Evolutionary conservation across 1,140 invertebrate genomes (phyloP), one percentile per base, ranked within the genome.

Genomic region (Tribolium castaneum): DNA sequence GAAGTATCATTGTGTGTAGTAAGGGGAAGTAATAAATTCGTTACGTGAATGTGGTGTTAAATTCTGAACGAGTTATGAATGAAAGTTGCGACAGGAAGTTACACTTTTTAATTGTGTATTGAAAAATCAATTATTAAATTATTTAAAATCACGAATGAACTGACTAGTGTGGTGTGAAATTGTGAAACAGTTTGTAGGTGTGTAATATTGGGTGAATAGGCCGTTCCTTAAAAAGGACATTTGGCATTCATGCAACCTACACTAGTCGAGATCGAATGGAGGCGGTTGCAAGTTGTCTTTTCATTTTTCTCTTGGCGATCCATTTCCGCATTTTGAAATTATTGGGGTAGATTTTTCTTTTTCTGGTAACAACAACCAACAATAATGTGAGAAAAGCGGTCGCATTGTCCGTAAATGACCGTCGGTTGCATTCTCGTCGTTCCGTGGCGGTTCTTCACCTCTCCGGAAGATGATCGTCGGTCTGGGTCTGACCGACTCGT

Each of bases 321-420:
- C n/a, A 59, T 59, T 59, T 45, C 45, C 59, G 6, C 35, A 66
- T 66, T 35, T 34, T 30, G 14, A 66, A 59, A 30, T 59, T 25
- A 59, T 59, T 59, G n/a, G n/a, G n/a, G 54, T 19, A 2, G 6
- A 59, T 22, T 59, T 30, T 19, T 59, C 5, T 22, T 59, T 9
- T 9, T 12, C 6, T 66, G 59, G 59, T 66, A 66, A 66, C 30
- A 66, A 66, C 5, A 25, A 25, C 30, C 1, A 10, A 34, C 3
- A 12, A 35, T 7, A 35, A 30, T 30, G 30, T 52, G 16, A 72
- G 39, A 54, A 50, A 66, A 71, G 70, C 70, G 76, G 66, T n/a
- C 70, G 76, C 76, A 77, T 77, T 77, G 76, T 77, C 76, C 70
- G 70, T 70, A 70, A 77, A 59, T 72, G 76, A 77, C 76, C 76